A percentile compares a stretch with the other conserved stretches of the same genome.
Conservation (phyloP, 2,888 invertebrate species). For the Trissonchulus sp. region DNA sequence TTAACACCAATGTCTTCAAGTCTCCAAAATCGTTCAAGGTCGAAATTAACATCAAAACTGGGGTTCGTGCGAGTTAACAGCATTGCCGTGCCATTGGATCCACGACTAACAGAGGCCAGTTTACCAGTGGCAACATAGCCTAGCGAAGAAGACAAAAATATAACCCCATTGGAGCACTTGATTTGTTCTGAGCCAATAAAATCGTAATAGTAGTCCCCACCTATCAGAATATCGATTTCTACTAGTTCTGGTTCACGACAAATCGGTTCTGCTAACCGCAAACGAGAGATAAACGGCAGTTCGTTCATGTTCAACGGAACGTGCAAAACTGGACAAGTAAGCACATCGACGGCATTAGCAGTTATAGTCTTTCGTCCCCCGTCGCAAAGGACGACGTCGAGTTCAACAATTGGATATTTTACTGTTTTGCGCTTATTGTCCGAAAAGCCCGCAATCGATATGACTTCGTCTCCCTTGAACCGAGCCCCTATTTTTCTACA, state of each 20-base stretch:
- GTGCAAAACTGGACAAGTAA: slow-evolving; percentile 9
- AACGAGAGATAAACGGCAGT: background rate
- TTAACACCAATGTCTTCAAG: too few relatives aligned
- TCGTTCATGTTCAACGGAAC: background rate
- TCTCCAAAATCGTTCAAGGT: slow-evolving; percentile 3
- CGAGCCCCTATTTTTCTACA: slow-evolving; percentile 14
- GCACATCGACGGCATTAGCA: background rate
- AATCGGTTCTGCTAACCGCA: background rate
- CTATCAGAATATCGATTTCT: too few relatives aligned
- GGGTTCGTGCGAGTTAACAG: background rate
- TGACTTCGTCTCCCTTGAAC: background rate
- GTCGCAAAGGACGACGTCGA: background rate
- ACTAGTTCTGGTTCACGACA: too few relatives aligned
- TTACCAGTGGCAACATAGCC: slow-evolving; percentile 13
- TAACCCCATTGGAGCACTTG: slow-evolving; percentile 5
- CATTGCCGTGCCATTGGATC: background rate
- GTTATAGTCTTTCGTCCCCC: background rate
- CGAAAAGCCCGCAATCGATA: background rate
- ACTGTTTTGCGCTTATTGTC: background rate
- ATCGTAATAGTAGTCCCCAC: too few relatives aligned
- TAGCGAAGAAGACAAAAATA: background rate
- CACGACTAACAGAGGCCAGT: background rate
- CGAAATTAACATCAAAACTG: background rate
- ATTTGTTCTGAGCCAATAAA: too few relatives aligned
- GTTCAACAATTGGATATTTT: slow-evolving; percentile 8